phyloP scores from a whole-genome alignment of 2,113 vertebrate species.

The Barbus barbus region DNA sequence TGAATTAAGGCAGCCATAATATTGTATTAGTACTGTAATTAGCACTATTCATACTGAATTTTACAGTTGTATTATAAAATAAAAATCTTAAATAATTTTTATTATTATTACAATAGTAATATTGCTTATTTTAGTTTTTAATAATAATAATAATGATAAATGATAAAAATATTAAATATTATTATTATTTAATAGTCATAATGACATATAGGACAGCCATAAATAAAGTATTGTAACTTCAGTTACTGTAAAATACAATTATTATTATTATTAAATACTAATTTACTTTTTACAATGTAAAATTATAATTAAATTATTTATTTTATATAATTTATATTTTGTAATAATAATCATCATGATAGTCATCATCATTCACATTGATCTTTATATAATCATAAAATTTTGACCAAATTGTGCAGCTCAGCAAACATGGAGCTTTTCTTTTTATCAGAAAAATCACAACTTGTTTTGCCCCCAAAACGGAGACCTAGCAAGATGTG shows the following conservation, averaged over 20 bases:
- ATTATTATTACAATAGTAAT: no score
- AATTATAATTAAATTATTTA: no score
- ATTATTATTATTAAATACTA: neutral
- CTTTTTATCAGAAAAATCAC: neutral
- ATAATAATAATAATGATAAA: neutral
- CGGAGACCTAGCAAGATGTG: neutral
- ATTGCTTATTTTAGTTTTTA: neutral
- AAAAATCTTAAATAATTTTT: neutral
- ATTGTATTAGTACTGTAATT: neutral
- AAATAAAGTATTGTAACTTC: neutral
- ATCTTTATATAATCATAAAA: no score
- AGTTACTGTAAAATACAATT: neutral
- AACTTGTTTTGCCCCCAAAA: neutral
- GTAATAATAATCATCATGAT: no score
- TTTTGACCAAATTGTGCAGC: neutral
- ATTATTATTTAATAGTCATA: neutral
- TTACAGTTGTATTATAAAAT: neutral
- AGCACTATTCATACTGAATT: no score
- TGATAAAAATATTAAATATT: neutral
- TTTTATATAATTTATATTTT: no score
- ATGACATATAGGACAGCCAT: neutral
- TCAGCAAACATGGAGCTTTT: neutral
- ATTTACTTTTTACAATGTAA: no score
- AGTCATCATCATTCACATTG: no score
- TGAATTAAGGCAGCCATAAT: neutral